Conservation (phyloP, 2,797 vertebrate species). For the Iguana delicatissima region DNA sequence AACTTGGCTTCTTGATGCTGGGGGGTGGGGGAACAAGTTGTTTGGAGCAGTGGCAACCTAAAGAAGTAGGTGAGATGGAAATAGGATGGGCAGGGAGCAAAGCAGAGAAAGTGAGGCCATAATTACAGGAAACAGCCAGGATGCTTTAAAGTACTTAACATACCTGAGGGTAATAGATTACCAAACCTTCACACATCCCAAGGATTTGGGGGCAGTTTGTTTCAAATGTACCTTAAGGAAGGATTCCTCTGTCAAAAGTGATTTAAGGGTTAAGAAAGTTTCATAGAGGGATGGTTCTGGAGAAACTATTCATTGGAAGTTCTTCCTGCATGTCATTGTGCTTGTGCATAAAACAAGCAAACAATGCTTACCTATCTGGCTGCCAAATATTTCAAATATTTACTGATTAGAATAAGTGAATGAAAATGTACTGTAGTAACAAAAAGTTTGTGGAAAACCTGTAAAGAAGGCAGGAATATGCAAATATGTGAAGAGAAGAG, state of each 20-base stretch:
- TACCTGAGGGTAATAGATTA: constrained; percentile 43
- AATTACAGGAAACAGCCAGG: constrained; percentile 49
- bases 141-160: constrained; percentile 54
- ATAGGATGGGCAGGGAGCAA: constrained; percentile 33
- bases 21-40: background rate
- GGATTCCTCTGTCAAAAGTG: background rate
- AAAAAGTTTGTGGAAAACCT: background rate
- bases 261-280: constrained; percentile 21
- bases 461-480: background rate
- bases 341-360: background rate
- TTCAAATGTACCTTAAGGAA: constrained; percentile 20
- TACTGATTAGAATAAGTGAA: background rate
- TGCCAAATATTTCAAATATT: background rate
- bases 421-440: background rate
- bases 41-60: constrained; percentile 26
- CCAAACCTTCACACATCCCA: constrained; percentile 46
- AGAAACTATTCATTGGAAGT: background rate
- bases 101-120: constrained; percentile 44
- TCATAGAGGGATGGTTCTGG: background rate
- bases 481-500: background rate
- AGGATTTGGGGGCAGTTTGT: constrained; percentile 28
- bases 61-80: constrained; percentile 17
- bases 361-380: background rate
- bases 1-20: constrained; percentile 20
- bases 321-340: background rate